Evolutionary conservation across 2,888 invertebrate species (phyloP).

Genomic region (Apotomis capreana): DNA sequence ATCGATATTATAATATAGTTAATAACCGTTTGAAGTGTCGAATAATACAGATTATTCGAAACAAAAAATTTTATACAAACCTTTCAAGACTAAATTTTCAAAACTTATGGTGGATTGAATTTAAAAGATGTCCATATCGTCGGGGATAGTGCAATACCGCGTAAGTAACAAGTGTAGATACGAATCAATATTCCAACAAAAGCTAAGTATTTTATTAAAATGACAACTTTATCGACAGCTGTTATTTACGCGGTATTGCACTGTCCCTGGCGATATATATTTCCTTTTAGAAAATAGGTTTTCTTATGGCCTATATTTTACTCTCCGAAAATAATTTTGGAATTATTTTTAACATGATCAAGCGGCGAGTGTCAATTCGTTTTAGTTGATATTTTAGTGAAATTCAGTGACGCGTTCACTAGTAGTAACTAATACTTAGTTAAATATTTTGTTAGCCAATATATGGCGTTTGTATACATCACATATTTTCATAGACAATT

Average conservation of each 20-base stretch:
- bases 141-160: no score
- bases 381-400: conserved; percentile 27
- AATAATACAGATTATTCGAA: background rate
- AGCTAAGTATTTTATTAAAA: no score
- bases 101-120: background rate
- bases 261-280: no score
- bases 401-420: conserved; percentile 7
- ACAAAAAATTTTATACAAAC: background rate
- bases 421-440: background rate
- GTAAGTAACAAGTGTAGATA: no score
- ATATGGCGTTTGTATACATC: conserved; percentile 10
- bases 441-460: conserved; percentile 5
- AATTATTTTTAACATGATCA: background rate
- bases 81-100: background rate
- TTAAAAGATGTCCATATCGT: background rate
- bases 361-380: background rate
- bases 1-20: no score
- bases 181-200: no score
- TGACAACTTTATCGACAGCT: no score
- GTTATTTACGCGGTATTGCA: no score
- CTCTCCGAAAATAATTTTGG: background rate
- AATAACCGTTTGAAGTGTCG: background rate
- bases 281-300: background rate
- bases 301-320: conserved; percentile 1
- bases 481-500: conserved; percentile 5